phyloP scores from a whole-genome alignment of 2,113 vertebrate species.

The Polyodon spathula region DNA sequence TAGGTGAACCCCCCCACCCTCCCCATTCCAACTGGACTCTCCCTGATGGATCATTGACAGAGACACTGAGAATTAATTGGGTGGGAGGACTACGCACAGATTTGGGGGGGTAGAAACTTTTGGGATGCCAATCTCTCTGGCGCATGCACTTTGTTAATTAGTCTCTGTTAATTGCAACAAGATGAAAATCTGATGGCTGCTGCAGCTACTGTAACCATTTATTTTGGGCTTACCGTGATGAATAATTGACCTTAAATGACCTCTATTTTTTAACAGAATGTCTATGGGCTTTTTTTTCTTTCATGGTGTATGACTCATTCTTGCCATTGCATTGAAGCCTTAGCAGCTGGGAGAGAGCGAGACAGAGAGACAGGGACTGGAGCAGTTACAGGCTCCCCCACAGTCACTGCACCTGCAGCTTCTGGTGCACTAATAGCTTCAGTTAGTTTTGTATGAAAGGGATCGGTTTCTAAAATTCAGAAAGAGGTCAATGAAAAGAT shows the following conservation, averaged over 20 bases:
- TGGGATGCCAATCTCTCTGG: neutral
- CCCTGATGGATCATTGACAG: conserved; percentile 10
- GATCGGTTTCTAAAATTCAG: too few species aligned
- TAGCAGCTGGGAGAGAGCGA: too few species aligned
- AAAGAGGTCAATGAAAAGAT: too few species aligned
- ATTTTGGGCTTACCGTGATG: neutral
- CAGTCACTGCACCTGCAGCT: too few species aligned
- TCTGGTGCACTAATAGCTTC: too few species aligned
- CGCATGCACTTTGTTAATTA: conserved; percentile 10
- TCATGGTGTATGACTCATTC: neutral
- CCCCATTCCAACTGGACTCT: neutral
- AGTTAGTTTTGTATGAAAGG: too few species aligned
- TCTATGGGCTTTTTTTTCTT: neutral
- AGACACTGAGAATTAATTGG: conserved; percentile 16
- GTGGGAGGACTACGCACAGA: conserved; percentile 5
- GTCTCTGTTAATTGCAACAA: conserved; percentile 16
- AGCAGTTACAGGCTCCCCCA: too few species aligned
- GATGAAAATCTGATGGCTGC: conserved; percentile 9
- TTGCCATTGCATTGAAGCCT: too few species aligned
- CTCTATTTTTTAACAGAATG: neutral
- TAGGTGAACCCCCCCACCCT: neutral
- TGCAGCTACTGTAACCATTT: neutral
- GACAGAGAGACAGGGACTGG: too few species aligned
- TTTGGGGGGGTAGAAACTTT: neutral
- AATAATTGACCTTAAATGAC: conserved; percentile 5